Conservation (phyloP, 2,113 vertebrate species). For the Archocentrus centrarchus region DNA sequence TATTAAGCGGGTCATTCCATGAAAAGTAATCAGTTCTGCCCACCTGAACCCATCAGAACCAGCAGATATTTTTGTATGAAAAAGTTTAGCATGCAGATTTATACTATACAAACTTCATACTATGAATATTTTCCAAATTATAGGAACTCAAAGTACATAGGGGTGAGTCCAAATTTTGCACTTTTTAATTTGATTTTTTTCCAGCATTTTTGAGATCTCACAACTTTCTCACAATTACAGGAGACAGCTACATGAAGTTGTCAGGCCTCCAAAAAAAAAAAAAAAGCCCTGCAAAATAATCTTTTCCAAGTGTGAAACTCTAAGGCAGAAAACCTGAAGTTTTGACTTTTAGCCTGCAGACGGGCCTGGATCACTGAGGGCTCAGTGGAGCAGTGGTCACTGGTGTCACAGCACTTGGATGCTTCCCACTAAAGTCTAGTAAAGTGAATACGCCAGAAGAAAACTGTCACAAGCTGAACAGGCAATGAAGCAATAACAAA, state of each 20-base stretch:
- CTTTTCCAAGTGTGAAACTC: too few relatives aligned
- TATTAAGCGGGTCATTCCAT: background rate
- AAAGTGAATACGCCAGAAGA: background rate
- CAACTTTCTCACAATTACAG: background rate
- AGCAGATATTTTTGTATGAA: conserved; percentile 1
- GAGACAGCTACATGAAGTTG: background rate
- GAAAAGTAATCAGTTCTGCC: background rate
- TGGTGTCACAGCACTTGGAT: background rate
- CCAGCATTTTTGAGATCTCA: background rate
- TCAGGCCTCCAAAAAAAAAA: too few relatives aligned
- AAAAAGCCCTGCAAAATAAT: too few relatives aligned
- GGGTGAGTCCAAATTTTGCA: background rate
- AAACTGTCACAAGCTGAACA: background rate
- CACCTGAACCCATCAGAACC: background rate
- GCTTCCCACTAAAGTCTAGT: background rate
- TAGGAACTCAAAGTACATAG: background rate
- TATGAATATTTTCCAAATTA: conserved; percentile 5
- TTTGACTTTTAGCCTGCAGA: too few relatives aligned
- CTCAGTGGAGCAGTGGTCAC: background rate
- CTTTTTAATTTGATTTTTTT: background rate
- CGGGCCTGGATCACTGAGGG: background rate
- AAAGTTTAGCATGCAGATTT: background rate
- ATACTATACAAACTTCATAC: background rate
- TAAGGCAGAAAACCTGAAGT: too few relatives aligned
- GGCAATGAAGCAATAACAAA: background rate